phyloP scores from a whole-genome alignment of 2,113 vertebrate genomes.

The Apeltes quadracus region DNA sequence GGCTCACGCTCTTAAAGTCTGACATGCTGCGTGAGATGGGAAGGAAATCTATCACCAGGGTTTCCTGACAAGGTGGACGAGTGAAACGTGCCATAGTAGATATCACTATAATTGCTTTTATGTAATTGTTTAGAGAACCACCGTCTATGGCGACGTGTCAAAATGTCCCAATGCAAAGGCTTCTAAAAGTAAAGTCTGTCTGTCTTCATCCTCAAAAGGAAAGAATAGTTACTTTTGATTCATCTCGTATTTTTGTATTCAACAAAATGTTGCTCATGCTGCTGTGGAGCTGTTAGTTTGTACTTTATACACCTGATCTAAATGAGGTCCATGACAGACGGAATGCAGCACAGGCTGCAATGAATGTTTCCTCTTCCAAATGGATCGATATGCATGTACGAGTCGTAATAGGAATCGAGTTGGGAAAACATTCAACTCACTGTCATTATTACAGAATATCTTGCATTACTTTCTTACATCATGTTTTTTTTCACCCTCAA shows the following conservation, averaged over 20 bases:
- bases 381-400: not conserved
- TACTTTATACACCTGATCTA: not conserved
- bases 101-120: not conserved
- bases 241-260: not conserved
- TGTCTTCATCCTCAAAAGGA: not conserved
- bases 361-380: not conserved
- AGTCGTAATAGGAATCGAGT: not conserved
- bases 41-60: not conserved
- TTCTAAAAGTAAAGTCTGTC: too few species aligned
- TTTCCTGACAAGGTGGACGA: not conserved
- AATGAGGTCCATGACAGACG: not conserved
- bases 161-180: not conserved
- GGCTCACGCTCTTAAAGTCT: not conserved
- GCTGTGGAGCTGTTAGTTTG: not conserved
- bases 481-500: not conserved
- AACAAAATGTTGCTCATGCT: not conserved
- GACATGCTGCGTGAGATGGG: not conserved
- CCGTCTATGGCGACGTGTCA: not conserved
- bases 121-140: not conserved
- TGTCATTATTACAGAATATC: not conserved
- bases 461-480: too few species aligned
- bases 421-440: not conserved
- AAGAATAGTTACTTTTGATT: not conserved
- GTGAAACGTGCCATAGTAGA: not conserved
- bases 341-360: not conserved